phyloP scores from a whole-genome alignment of 92 coral and sea anemone species.

The Plumapathes pennacea region DNA sequence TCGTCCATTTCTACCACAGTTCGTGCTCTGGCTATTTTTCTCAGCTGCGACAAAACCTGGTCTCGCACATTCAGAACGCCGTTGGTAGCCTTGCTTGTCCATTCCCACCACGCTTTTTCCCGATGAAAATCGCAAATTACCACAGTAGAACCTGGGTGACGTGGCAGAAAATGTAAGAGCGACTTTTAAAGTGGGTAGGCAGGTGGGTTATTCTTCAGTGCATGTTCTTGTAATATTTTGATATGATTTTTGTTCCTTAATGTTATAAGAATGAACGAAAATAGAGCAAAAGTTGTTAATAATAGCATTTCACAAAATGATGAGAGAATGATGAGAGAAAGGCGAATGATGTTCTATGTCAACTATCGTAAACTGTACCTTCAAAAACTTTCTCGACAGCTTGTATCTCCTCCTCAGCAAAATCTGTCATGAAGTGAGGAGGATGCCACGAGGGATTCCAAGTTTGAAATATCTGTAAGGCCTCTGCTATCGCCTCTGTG shows the following conservation, averaged over 20 bases:
- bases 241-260: too few relatives aligned
- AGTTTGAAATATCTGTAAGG: conserved; percentile 5
- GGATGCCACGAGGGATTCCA: conserved; percentile 27
- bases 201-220: too few relatives aligned
- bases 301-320: too few relatives aligned
- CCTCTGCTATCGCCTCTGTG: conserved; percentile 15
- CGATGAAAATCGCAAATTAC: conserved; percentile 21
- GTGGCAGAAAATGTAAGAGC: not conserved
- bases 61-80: not conserved
- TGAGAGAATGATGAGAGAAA: too few relatives aligned
- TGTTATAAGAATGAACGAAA: too few relatives aligned
- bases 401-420: conserved; percentile 8
- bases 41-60: not conserved
- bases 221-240: too few relatives aligned
- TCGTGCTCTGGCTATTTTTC: conserved; percentile 9
- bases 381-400: conserved; percentile 10
- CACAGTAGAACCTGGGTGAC: not conserved
- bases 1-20: conserved; percentile 5
- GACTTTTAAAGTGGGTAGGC: not conserved
- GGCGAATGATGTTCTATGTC: too few relatives aligned
- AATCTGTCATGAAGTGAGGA: conserved; percentile 26
- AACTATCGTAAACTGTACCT: too few relatives aligned
- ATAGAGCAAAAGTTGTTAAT: too few relatives aligned
- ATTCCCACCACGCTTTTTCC: conserved; percentile 20
- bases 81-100: conserved; percentile 9